Evolutionary conservation across 2,113 vertebrate genomes (phyloP), one percentile per base, ranked within the genome.

Genomic region (Oreotrochilus melanogaster): DNA sequence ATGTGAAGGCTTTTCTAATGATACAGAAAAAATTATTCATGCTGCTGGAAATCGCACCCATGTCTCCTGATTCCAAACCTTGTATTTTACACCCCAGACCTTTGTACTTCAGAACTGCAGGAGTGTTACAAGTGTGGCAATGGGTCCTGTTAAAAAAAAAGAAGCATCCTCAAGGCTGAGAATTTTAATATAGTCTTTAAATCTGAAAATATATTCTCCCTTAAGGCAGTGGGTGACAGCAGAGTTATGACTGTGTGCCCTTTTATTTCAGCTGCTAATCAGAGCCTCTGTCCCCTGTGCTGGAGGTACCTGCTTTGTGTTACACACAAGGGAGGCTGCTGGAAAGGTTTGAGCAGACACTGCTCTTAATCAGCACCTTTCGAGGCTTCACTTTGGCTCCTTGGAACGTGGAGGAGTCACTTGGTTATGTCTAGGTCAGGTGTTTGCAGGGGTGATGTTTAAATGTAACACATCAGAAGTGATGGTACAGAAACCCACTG

Each of bases 221-320:
- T 45, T 42, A 22, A 58, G 89, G 61, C 3, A 65, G 39, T 19
- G 30, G 70, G 48, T 87, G 21, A 60, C 31, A 89, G 62, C n/a
- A 78, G 73, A 92, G n/a, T 39, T 65, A 43, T 61, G 66, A 65
- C 89, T 69, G 9, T 53, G 48, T 82, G 61, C 18, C 0, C 1
- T 76, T 42, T 78, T 88, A 78, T 94, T 94, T 86, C 82, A 88
- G n/a, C 67, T 62, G 62, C 42, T 89, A 60, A 91, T 75, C 61
- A 85, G 75, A 89, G 70, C 7, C 27, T 86, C 23, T 2, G 1
- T 84, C 72, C 45, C 33, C 48, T 71, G 43, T 39, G 10, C 56
- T 64, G 70, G 76, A 12, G 48, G 48, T 78, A 67, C 48, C 43
- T 86, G 5, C 45, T 42, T 47, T 87, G 56, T 39, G 53, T 50